Evolutionary conservation across 2,888 invertebrate genomes (phyloP).

Genomic region (Masnerella sp.): DNA sequence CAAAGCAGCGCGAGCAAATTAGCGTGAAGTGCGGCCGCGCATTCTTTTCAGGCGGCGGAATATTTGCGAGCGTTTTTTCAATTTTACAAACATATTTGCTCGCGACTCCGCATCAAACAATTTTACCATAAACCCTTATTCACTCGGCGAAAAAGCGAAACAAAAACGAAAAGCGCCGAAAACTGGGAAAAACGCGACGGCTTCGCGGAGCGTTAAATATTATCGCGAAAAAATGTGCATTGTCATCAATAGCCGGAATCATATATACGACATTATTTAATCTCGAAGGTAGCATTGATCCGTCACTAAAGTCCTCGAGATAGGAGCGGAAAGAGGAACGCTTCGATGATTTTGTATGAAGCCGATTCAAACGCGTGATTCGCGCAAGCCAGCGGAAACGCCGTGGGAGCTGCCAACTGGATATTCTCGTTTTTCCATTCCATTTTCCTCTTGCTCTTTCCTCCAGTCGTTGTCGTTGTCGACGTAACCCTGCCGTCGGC

Average conservation of each 20-base stretch:
- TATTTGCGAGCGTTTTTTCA: conserved; percentile 5
- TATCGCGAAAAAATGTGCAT: conserved; percentile 19
- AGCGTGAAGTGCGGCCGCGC: no score
- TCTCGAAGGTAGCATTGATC: conserved; percentile 56
- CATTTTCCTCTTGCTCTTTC: conserved; percentile 61
- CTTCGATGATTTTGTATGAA: conserved; percentile 62
- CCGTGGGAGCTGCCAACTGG: conserved; percentile 62
- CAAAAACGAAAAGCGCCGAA: background rate
- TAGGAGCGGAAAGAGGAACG: conserved; percentile 56
- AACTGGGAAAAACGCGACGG: background rate
- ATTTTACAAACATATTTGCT: conserved; percentile 8
- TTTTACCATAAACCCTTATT: conserved; percentile 13
- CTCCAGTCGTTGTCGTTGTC: conserved; percentile 53
- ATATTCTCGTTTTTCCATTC: conserved; percentile 61
- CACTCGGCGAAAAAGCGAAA: background rate
- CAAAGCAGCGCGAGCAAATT: no score
- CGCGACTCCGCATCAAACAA: conserved; percentile 7
- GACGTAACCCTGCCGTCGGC: conserved; percentile 54
- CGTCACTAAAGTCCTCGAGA: conserved; percentile 59
- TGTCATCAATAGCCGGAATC: conserved; percentile 25
- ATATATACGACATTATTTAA: conserved; percentile 57
- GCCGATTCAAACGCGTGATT: conserved; percentile 61
- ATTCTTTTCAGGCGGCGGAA: background rate
- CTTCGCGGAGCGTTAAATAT: conserved; percentile 19
- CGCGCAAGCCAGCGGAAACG: conserved; percentile 62